phyloP scores from a whole-genome alignment of 2,797 vertebrate genomes.

The Coregonus suidteri region DNA sequence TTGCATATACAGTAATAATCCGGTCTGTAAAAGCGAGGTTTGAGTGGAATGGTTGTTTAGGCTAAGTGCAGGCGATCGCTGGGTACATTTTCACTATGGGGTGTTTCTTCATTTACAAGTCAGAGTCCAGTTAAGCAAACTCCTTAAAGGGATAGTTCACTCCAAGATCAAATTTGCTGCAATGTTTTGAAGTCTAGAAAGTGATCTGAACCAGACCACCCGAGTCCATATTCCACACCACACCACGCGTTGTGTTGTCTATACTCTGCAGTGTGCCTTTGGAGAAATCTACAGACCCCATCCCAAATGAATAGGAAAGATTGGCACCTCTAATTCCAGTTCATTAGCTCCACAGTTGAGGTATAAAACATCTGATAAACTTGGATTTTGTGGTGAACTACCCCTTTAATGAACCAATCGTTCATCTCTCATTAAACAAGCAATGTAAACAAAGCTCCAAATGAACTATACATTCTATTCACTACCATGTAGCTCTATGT shows the following conservation, averaged over 20 bases:
- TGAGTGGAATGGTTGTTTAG: background rate
- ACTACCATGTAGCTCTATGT: constrained; percentile 7
- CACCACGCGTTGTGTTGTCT: background rate
- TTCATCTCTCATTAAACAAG: background rate
- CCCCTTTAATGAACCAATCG: background rate
- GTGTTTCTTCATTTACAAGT: background rate
- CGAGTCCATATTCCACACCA: background rate
- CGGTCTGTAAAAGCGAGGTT: background rate
- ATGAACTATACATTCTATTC: constrained; percentile 70
- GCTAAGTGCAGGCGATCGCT: background rate
- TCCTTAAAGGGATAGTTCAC: background rate
- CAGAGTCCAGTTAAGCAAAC: background rate
- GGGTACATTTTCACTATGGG: background rate
- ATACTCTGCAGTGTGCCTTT: background rate
- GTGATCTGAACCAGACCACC: background rate
- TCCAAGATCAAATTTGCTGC: background rate
- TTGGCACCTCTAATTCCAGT: constrained; percentile 8
- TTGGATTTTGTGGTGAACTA: background rate
- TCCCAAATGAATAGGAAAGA: background rate
- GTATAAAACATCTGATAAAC: constrained; percentile 7
- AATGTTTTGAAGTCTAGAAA: background rate
- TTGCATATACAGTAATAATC: background rate
- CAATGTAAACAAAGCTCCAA: constrained; percentile 73
- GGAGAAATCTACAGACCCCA: background rate
- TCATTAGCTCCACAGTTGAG: background rate